Percentiles rank a stretch among this genome's conserved stretches.
phyloP scores from a whole-genome alignment of 2,888 invertebrate species.

The Sicus ferrugineus region DNA sequence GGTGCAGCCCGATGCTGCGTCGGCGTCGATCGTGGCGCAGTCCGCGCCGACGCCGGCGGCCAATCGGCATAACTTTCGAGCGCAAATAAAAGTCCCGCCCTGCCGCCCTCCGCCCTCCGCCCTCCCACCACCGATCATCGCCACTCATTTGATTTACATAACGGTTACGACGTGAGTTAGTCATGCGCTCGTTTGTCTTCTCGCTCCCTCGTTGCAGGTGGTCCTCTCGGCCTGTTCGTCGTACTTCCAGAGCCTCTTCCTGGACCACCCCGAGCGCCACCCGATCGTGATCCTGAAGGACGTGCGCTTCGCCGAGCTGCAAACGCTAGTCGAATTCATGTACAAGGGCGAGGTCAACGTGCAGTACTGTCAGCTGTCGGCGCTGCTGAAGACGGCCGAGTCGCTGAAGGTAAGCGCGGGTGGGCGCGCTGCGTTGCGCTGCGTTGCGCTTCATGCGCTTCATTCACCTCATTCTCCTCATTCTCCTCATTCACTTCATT shows the following conservation, averaged over 20 bases:
- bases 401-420: slow-evolving; percentile 76
- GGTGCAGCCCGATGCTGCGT: background rate
- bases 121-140: background rate
- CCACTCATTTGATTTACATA: background rate
- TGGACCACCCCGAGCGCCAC: slow-evolving; percentile 91
- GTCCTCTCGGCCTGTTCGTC: slow-evolving; percentile 95
- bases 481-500: too few species aligned
- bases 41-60: background rate
- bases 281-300: slow-evolving; percentile 94
- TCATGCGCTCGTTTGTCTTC: background rate
- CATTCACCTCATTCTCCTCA: background rate
- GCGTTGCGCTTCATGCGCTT: background rate
- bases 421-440: background rate
- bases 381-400: slow-evolving; percentile 90
- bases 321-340: slow-evolving; percentile 95
- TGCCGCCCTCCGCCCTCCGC: background rate
- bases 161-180: background rate
- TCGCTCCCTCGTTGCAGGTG: slow-evolving; percentile 68
- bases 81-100: background rate
- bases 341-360: slow-evolving; percentile 96
- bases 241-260: slow-evolving; percentile 92
- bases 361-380: slow-evolving; percentile 90
- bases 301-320: slow-evolving; percentile 89
- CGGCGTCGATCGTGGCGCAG: background rate
- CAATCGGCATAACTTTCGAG: slow-evolving; percentile 25